Evolutionary conservation across 2,797 vertebrate species (phyloP), one percentile per base, ranked within the genome.

Genomic region (Pipistrellus pygmaeus): DNA sequence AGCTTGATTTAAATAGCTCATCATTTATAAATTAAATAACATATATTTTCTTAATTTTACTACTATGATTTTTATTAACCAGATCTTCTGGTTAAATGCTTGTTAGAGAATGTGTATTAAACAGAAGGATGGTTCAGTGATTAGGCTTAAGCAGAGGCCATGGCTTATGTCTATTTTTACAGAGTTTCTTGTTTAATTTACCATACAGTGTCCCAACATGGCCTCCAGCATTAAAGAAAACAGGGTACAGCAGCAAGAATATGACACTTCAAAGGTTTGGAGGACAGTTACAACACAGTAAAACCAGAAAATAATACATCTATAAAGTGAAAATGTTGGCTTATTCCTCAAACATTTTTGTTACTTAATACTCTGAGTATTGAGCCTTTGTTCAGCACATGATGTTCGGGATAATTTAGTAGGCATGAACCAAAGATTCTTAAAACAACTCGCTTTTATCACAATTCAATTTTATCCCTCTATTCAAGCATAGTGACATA

Each of bases 371-470:
- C 85, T 92, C 48, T 75, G 86, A 95, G 21, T 96, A 96, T 96
- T 86, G 77, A 95, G 84, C 85, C 78, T 97, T 97, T 97, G 96
- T 97, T 97, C 68, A 76, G 93, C 75, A 96, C 86, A 96, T 97
- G 97, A 96, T 92, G 88, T 96, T 96, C 90, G 85, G 90, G 53
- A 84, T 97, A 97, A 97, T 97, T 97, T 93, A 80, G 97, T 96
- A 97, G 95, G 96, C 95, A 93, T 35, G 76, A 96, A 87, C 97
- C 96, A 85, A 96, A 96, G 88, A 96, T 94, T 75, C 86, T 96
- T 96, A 94, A 97, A 97, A 96, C 85, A 97, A 88, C 76, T 97
- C 27, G 32, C 95, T 97, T 97, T 97, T 96, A 96, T 96, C 80
- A 81, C 97, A 96, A 95, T 97, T 96, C 88, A 97, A 80, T 97